Evolutionary conservation across 2,113 vertebrate genomes (phyloP), one percentile per base, ranked within the genome.

Genomic region (Myxocyprinus asiaticus): DNA sequence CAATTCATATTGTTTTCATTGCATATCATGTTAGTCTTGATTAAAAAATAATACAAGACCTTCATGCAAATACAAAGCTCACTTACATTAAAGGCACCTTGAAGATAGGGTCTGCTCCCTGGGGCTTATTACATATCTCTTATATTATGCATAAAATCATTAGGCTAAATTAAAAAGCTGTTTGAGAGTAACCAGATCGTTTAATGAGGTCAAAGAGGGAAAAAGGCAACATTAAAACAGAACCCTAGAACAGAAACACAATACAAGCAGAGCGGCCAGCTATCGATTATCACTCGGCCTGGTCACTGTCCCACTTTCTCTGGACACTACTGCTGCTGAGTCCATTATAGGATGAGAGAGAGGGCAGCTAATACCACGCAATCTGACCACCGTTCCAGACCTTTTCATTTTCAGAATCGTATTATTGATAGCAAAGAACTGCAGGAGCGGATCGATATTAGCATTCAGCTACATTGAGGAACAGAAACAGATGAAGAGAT

Each of bases 111-210:
- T 86, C 85, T 4, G 73, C 70, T 92, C 93, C 91, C 90, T 44
- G 45, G 91, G 86, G 92, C 88, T 88, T 92, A 88, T 88, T 86
- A 82, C 88, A 90, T 91, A 91, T 92, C 92, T 92, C 90, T 92
- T 92, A 89, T 92, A 91, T 91, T 92, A 92, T 92, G 89, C 92
- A 89, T 89, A 90, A 92, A 94, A 93, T 94, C 93, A 93, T 93
- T 93, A 93, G 86, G 90, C 90, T 92, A 93, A 94, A 94, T 93
- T 92, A 94, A 94, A 93, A 93, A 92, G 90, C 91, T 92, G 90
- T 93, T 93, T 92, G 91, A 92, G 90, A 88, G 92, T 91, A 94
- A 94, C 91, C 83, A 84, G 88, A 94, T 91, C 89, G 87, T 92
- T 93, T 93, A 93, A 94, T 93, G 93, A 93, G 92, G 90, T 90